These are phyloP conservation scores for Antrozous pallidus DNA, from an alignment of 2,797 vertebrate genomes.

Conservation along the genomic window DNA sequence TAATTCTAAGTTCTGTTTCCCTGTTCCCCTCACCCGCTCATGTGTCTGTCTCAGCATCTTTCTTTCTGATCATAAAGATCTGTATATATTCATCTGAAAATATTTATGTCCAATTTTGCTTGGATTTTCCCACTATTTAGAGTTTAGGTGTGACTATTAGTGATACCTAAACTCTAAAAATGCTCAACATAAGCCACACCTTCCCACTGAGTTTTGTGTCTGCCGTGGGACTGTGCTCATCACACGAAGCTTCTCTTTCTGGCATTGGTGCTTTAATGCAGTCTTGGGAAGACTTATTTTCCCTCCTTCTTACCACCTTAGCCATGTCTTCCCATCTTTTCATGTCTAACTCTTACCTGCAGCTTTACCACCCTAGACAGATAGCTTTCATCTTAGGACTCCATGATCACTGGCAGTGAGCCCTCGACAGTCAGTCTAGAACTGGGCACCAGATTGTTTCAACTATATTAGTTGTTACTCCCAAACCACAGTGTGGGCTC, in stretches of 20 bases:
- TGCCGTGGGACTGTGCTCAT: neutral
- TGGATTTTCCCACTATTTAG: neutral
- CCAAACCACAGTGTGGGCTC: neutral
- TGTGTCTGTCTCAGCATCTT: neutral
- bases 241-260: neutral
- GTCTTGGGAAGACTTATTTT: neutral
- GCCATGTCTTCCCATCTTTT: neutral
- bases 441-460: neutral
- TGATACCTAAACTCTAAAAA: neutral
- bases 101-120: neutral
- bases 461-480: neutral
- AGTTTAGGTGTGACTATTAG: neutral
- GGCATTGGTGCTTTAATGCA: neutral
- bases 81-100: neutral
- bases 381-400: neutral
- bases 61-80: neutral
- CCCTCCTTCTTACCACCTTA: neutral
- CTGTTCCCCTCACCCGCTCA: neutral
- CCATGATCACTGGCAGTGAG: neutral
- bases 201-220: neutral
- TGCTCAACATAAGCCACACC: neutral
- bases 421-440: neutral
- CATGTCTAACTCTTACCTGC: neutral
- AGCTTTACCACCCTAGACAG: neutral
- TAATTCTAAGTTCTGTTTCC: neutral